Percentiles rank a stretch among this genome's conserved stretches.
These are phyloP conservation scores for Eublepharis macularius DNA, from an alignment of 2,113 vertebrate genomes.

Conservation along the genomic window DNA sequence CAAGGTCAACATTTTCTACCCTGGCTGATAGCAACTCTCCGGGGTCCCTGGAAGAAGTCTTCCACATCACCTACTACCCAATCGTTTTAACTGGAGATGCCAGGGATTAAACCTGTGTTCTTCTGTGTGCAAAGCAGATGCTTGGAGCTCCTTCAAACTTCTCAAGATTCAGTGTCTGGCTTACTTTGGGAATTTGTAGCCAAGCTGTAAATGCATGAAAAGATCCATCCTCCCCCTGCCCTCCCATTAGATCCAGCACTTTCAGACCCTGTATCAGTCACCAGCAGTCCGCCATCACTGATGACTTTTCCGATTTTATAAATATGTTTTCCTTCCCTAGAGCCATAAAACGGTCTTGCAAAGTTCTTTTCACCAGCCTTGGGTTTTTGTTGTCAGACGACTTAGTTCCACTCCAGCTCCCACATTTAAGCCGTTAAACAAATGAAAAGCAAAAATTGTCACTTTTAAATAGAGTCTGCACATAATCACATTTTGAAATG, in stretches of 20 bases:
- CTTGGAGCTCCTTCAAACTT: background rate
- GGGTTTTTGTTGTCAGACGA: conserved; percentile 69
- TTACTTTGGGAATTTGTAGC: background rate
- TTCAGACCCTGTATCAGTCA: background rate
- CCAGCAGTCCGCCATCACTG: background rate
- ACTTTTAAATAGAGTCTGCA: conserved; percentile 77
- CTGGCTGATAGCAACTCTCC: no score
- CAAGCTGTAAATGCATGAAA: background rate
- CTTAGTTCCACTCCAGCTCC: conserved; percentile 76
- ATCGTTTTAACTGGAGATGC: no score
- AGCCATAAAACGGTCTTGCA: conserved; percentile 54
- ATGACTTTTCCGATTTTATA: background rate
- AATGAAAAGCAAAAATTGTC: conserved; percentile 83
- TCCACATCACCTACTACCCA: no score
- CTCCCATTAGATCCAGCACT: no score
- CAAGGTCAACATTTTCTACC: no score
- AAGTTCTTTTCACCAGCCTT: conserved; percentile 57
- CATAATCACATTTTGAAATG: conserved; percentile 78
- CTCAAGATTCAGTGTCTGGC: background rate
- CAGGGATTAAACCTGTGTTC: no score
- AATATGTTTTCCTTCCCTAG: conserved; percentile 14
- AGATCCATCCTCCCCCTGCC: no score
- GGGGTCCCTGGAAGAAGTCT: no score
- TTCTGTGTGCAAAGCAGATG: no score
- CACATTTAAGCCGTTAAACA: conserved; percentile 75